Evolutionary conservation across 2,888 invertebrate genomes (phyloP).

Genomic region (Clitarchus hookeri): DNA sequence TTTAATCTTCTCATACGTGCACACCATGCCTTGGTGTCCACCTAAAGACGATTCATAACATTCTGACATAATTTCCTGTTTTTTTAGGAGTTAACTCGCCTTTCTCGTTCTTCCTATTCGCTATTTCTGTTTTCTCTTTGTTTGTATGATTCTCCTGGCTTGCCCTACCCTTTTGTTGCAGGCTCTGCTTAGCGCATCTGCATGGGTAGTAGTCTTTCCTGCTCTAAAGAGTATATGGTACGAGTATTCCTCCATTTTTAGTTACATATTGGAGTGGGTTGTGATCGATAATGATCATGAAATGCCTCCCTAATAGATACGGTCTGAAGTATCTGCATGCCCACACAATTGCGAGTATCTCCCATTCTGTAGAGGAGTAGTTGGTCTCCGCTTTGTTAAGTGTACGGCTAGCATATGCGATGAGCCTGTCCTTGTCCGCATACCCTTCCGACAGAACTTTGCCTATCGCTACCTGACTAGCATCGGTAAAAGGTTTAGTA

Average conservation of each 20-base stretch:
- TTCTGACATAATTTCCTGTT: neutral
- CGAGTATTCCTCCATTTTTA: conserved; percentile 47
- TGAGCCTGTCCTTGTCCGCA: conserved; percentile 47
- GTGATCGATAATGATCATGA: conserved; percentile 51
- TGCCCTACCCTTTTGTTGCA: too few species aligned
- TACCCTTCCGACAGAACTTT: conserved; percentile 48
- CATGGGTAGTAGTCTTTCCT: conserved; percentile 47
- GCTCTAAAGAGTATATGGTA: conserved; percentile 49
- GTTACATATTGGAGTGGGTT: conserved; percentile 49
- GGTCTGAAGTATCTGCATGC: conserved; percentile 25
- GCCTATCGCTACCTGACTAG: conserved; percentile 48
- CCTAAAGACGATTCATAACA: neutral
- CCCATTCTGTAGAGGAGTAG: conserved; percentile 48
- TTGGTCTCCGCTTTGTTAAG: conserved; percentile 38
- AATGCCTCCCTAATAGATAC: conserved; percentile 50
- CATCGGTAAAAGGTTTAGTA: conserved; percentile 48
- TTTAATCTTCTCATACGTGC: neutral
- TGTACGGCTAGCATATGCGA: conserved; percentile 50
- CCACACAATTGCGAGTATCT: conserved; percentile 47
- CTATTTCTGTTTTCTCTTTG: neutral
- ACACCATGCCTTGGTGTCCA: conserved; percentile 25
- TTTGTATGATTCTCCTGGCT: too few species aligned
- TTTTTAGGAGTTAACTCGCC: neutral
- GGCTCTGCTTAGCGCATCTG: conserved; percentile 44
- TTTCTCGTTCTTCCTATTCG: too few species aligned